Base-by-base conservation (phyloP, 2,113 vertebrate genomes). In the Megalops atlanticus region DNA sequence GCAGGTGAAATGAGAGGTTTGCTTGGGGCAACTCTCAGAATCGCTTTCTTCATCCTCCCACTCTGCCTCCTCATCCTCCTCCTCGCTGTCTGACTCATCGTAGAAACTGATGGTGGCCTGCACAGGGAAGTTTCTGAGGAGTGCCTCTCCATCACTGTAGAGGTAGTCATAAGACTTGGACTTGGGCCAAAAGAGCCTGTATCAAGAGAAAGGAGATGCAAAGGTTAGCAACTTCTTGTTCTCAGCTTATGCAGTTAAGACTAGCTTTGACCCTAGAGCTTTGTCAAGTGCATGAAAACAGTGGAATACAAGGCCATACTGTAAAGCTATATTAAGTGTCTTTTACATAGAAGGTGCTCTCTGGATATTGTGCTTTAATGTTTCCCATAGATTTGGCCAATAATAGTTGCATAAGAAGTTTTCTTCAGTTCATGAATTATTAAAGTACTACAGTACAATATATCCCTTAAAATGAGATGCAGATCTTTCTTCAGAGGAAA, bases 101-200 rank as follows among this genome's bases (percentile, higher is more conserved):
- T 96, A 96, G 73, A 97, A 91, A 86, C 89, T 94, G 88, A 96
- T 95, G 7, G 95, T 95, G 27, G 96, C 96, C 86, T 97, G 96
- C 33, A 95, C 90, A 0, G 96, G 96, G 87, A 97, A 96, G 85
- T 92, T 94, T 78, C 91, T 80, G 77, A 97, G 91, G 79, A 97
- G 88, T 31, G 88, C 90, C 84, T 95, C 91, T 4, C 95, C 96
- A 6, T 93, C 90, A 10, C 88, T 87, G 81, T 95, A 96, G 82
- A 97, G 88, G 81, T 95, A 96, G 91, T 96, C 96, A 31, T 92
- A 96, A 16, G 93, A 94, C 80, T 90, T 93, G 43, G 94, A 94
- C 84, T 86, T 95, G 74, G 96, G 95, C 96, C 96, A 97, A 75
- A 95, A 95, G 7, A 97, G 92, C 86, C 96, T 97, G 87, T 0